These are phyloP conservation scores for Dreissena rostriformis DNA, from an alignment of 1,140 invertebrate genomes.

Conservation along the genomic window DNA sequence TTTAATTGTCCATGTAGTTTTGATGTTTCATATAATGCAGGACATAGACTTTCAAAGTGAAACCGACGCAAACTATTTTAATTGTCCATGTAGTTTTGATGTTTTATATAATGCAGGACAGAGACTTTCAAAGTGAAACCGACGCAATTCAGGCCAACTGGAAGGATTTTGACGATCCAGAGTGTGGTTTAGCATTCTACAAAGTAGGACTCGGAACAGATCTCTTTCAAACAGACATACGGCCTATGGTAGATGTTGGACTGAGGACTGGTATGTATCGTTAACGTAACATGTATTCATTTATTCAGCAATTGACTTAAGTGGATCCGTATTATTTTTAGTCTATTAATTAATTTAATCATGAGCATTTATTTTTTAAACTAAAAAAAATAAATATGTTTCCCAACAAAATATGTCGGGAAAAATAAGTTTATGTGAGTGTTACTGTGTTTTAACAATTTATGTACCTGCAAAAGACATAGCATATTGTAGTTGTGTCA, in stretches of 20 bases:
- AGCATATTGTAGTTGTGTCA: neutral
- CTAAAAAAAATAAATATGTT: too few species aligned
- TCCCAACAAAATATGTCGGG: too few species aligned
- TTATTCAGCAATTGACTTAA: neutral
- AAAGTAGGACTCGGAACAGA: constrained; percentile 56
- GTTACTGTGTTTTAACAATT: too few species aligned
- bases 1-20: too few species aligned
- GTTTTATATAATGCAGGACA: neutral
- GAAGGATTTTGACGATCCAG: constrained; percentile 63
- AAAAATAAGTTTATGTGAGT: too few species aligned
- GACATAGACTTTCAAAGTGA: constrained; percentile 31
- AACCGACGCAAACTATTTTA: too few species aligned
- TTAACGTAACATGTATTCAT: too few species aligned
- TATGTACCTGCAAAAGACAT: too few species aligned
- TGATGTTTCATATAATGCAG: neutral
- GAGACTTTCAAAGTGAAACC: constrained; percentile 25
- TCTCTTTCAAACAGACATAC: constrained; percentile 14
- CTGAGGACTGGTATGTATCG: constrained; percentile 48
- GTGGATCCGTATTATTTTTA: neutral
- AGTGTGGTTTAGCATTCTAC: constrained; percentile 59
- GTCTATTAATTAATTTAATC: too few species aligned
- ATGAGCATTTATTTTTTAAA: too few species aligned
- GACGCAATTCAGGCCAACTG: constrained; percentile 43
- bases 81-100: too few species aligned
- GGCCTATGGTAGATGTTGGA: constrained; percentile 46